Percentiles rank a stretch among this genome's conserved stretches.
These are phyloP conservation scores for Cottoperca gobio DNA, from an alignment of 2,797 vertebrate species.

Conservation along the genomic window DNA sequence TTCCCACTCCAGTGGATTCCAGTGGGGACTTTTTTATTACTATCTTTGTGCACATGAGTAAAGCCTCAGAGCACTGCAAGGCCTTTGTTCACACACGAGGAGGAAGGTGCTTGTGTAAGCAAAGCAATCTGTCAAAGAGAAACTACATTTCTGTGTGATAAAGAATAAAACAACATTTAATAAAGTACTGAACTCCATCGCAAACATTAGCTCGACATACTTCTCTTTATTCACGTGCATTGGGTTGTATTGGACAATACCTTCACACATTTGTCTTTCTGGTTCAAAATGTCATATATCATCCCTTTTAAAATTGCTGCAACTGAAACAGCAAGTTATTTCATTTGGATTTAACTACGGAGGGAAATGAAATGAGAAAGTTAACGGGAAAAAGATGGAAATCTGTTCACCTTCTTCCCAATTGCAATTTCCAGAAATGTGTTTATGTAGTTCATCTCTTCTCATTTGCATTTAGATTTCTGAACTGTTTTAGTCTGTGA, in stretches of 20 bases:
- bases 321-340: neutral
- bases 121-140: conserved; percentile 1
- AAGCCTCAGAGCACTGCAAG: neutral
- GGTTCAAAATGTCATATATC: neutral
- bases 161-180: neutral
- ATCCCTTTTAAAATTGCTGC: neutral
- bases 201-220: neutral
- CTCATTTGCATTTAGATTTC: conserved; percentile 10
- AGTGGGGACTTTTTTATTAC: conserved; percentile 23
- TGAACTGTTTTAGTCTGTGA: neutral
- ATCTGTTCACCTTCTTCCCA: neutral
- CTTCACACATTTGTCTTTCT: neutral
- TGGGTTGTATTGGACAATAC: neutral
- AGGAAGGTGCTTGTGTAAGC: neutral
- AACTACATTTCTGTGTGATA: neutral
- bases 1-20: conserved; percentile 32
- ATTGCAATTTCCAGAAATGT: neutral
- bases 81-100: too few relatives aligned
- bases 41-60: neutral
- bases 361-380: neutral
- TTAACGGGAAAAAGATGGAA: neutral
- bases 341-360: neutral
- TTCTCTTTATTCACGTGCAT: neutral
- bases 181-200: neutral
- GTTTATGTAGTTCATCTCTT: neutral